A percentile compares a stretch with the other conserved stretches of the same genome.
phyloP scores from a whole-genome alignment of 1,140 invertebrate genomes.

The Eupristina koningsbergeri region DNA sequence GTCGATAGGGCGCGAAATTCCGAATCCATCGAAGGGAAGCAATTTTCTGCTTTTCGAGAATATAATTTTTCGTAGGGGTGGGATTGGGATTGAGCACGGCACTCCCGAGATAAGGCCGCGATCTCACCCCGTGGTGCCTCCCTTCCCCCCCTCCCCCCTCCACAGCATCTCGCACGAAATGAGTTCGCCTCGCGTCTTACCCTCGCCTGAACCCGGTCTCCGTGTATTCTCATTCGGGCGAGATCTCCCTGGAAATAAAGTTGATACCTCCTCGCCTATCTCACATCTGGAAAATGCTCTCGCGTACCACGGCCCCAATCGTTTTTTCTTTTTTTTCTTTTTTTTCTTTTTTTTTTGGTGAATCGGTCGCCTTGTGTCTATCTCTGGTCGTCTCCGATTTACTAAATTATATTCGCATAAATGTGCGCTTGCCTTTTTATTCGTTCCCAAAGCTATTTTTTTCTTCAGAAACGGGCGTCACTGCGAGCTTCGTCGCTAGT shows the following conservation, averaged over 20 bases:
- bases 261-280: constrained; percentile 72
- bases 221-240: constrained; percentile 70
- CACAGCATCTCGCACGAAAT: constrained; percentile 69
- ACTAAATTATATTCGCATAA: constrained; percentile 34
- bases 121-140: constrained; percentile 39
- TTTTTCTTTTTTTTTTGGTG: too few species aligned
- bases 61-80: constrained; percentile 70
- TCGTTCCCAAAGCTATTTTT: too few species aligned
- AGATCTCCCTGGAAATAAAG: constrained; percentile 72
- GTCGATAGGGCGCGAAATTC: constrained; percentile 43
- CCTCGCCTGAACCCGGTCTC: constrained; percentile 64
- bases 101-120: constrained; percentile 68
- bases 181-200: constrained; percentile 73
- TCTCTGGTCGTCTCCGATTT: constrained; percentile 46
- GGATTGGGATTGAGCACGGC: constrained; percentile 53
- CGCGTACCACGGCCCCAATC: constrained; percentile 9
- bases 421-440: not conserved
- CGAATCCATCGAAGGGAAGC: constrained; percentile 60
- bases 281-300: constrained; percentile 71
- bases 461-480: too few species aligned
- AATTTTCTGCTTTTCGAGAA: constrained; percentile 71
- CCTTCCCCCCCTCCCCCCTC: constrained; percentile 7
- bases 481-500: not conserved
- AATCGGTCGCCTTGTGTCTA: constrained; percentile 51
- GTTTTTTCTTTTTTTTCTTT: too few species aligned